Evolutionary conservation across 2,113 vertebrate species (phyloP), one percentile per base, ranked within the genome.

Genomic region (Asarcornis scutulata): DNA sequence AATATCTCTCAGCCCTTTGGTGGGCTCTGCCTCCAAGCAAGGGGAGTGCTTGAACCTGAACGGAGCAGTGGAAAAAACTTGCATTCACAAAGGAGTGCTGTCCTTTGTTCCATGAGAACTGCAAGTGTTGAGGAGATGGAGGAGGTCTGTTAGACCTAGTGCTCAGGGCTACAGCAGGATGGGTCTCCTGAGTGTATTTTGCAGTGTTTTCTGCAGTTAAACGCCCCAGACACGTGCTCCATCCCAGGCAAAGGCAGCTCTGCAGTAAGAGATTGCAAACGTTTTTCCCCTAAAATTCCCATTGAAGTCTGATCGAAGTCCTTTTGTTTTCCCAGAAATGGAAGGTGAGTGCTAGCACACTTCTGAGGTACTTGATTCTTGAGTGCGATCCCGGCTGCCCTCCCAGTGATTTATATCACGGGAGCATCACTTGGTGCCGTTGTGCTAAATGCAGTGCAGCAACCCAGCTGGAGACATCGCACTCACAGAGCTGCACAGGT

Each of bases 1-100:
- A 88, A 86, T 88, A 79, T 95, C 90, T 94, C 83, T 38, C 75
- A 94, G 81, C 79, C 75, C 6, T 88, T 93, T 77, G 95, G 86
- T 53, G 59, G 79, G 48, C 83, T 90, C 86, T 93, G 83, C 40
- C 88, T 81, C 66, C 13, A 36, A 21, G 67, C 27, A 9, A 69
- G 38, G 38, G 53, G 58, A 56, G 18, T 79, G 84, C 42, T 73
- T 91, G 92, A 63, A 63, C 59, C 3, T 91, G 92, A 63, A 63
- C 63, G 2, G 22, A 93, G 77, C 72, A 15, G 53, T 64, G 94
- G 94, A 80, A 95, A 92, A 94, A 82, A 89, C 91, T 89, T 56
- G 79, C 78, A 38, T 86, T 95, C 88, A 38, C 82, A 89, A 89
- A 84, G 36, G 74, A 83, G 69, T 73, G 83, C 86, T 53, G 42